Conservation (phyloP, 23 tunicate genomes). For the Aplidium turbinatum region DNA sequence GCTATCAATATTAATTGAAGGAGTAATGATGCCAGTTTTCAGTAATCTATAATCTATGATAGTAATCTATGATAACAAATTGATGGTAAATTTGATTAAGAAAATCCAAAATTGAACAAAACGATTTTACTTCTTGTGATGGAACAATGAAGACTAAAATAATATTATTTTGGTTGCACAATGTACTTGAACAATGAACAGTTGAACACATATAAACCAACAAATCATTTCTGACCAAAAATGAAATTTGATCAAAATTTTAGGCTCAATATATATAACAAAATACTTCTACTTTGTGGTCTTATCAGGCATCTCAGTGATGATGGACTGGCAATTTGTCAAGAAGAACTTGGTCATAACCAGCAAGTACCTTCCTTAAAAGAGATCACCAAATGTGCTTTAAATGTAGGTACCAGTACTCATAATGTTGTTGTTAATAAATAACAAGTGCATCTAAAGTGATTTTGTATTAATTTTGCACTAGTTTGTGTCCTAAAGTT, state of each 20-base stretch:
- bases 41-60: too few species aligned
- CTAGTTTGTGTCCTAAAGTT: neutral
- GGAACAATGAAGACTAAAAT: too few species aligned
- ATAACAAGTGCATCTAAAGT: neutral
- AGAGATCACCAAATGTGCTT: constrained; percentile 18
- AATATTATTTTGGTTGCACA: too few species aligned
- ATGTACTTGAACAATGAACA: too few species aligned
- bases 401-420: neutral
- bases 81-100: too few species aligned
- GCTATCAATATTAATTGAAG: too few species aligned
- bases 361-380: neutral
- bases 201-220: too few species aligned
- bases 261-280: neutral
- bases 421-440: too few species aligned
- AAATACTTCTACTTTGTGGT: neutral
- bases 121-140: too few species aligned
- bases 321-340: constrained; percentile 19
- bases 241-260: neutral
- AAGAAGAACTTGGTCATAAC: neutral
- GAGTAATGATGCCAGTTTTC: too few species aligned
- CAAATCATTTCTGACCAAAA: neutral
- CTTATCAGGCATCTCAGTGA: constrained; percentile 15
- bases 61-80: too few species aligned
- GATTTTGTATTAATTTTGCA: neutral
- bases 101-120: too few species aligned